Percentiles rank a stretch among this genome's conserved stretches.
These are phyloP conservation scores for Bursaphelenchus okinawaensis DNA, from an alignment of 2,888 invertebrate species.

Conservation along the genomic window DNA sequence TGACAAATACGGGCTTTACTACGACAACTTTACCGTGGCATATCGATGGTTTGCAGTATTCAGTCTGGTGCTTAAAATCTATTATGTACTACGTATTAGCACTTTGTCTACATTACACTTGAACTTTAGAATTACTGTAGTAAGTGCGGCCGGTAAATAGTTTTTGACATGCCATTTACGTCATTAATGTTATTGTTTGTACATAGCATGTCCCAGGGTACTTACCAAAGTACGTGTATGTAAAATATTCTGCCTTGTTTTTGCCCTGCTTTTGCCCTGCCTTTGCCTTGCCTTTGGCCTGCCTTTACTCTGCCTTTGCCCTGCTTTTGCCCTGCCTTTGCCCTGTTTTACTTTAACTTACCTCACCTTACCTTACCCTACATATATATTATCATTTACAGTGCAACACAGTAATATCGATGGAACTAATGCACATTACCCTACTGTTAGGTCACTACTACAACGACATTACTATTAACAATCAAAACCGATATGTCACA, in stretches of 20 bases:
- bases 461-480: neutral
- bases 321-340: no score
- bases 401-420: neutral
- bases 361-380: no score
- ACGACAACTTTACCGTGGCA: neutral
- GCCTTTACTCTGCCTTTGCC: no score
- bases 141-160: no score
- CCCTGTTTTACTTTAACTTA: neutral
- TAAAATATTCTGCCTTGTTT: no score
- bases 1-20: neutral
- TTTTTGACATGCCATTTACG: no score
- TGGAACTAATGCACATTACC: neutral
- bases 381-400: neutral
- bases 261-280: no score
- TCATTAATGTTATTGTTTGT: no score
- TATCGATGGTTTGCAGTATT: neutral
- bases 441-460: neutral
- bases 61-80: neutral
- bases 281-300: no score
- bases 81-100: neutral
- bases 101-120: neutral
- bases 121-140: neutral
- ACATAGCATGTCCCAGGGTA: no score
- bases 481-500: neutral
- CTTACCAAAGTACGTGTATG: no score